Conservation (phyloP, 2,888 invertebrate species). For the Cosmopolites sordidus region DNA sequence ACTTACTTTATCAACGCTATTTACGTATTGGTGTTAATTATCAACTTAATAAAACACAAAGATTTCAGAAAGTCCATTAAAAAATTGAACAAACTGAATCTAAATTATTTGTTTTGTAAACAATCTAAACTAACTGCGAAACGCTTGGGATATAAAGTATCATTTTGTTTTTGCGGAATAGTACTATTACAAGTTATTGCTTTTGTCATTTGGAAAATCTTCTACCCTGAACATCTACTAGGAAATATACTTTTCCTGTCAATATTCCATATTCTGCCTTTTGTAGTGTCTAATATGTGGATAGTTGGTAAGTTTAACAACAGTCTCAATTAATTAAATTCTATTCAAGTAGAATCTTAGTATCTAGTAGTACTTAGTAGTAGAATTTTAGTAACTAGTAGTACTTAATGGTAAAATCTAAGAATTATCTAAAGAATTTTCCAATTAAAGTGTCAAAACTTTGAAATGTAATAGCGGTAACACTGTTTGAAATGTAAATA, state of each 20-base stretch:
- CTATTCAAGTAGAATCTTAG: no score
- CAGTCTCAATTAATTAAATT: no score
- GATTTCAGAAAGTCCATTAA: slow-evolving; percentile 39
- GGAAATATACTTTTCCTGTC: slow-evolving; percentile 7
- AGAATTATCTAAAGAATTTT: no score
- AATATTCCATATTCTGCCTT: slow-evolving; percentile 9
- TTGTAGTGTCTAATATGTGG: background rate
- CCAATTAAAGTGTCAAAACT: no score
- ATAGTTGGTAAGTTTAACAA: background rate
- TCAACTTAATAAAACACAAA: slow-evolving; percentile 35
- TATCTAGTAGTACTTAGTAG: no score
- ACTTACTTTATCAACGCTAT: slow-evolving; percentile 40
- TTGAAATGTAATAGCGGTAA: no score
- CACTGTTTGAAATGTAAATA: no score
- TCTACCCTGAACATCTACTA: background rate
- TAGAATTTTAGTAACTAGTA: no score
- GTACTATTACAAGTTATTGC: slow-evolving; percentile 33
- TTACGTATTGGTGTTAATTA: slow-evolving; percentile 36
- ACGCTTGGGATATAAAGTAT: slow-evolving; percentile 34
- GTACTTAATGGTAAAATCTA: no score
- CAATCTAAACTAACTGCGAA: slow-evolving; percentile 33
- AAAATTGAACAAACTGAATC: slow-evolving; percentile 33
- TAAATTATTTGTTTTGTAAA: slow-evolving; percentile 41
- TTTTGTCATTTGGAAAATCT: slow-evolving; percentile 18
- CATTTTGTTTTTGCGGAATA: slow-evolving; percentile 28